Evolutionary conservation across 23 tunicate species (phyloP).

Genomic region (Ascidia mentula): DNA sequence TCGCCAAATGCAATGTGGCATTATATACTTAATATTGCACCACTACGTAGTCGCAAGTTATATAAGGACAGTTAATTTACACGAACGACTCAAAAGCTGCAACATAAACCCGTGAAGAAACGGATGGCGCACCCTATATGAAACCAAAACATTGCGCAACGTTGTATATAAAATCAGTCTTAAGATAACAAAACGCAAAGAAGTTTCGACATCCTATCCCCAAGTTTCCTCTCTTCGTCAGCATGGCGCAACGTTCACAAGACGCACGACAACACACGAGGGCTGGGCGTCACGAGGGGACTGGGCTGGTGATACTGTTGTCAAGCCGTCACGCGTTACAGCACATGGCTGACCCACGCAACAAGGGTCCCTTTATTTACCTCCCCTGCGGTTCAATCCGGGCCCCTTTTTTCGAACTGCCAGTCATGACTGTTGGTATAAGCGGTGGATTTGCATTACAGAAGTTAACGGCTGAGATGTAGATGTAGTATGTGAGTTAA

Average conservation of each 20-base stretch:
- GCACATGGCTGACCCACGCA: conserved; percentile 13
- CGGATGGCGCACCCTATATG: neutral
- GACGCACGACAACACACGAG: too few relatives aligned
- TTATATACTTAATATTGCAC: too few relatives aligned
- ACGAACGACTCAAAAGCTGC: neutral
- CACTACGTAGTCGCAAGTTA: neutral
- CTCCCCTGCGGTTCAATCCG: too few relatives aligned
- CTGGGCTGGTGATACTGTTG: too few relatives aligned
- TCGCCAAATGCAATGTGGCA: too few relatives aligned
- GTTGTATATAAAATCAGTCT: neutral
- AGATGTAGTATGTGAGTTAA: too few relatives aligned
- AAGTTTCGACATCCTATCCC: neutral
- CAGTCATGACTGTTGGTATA: too few relatives aligned
- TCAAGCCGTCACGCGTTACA: neutral
- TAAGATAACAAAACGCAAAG: neutral
- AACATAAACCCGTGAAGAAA: neutral
- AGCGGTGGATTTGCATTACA: too few relatives aligned
- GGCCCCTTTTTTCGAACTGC: too few relatives aligned
- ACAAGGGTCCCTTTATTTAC: too few relatives aligned
- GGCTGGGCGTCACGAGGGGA: neutral
- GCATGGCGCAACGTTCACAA: neutral
- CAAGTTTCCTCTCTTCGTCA: neutral
- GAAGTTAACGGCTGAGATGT: too few relatives aligned
- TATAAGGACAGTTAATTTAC: neutral
- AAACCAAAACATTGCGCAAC: conserved; percentile 2